Conservation (phyloP, 2,888 invertebrate species). For the Ptychoptera contaminata region DNA sequence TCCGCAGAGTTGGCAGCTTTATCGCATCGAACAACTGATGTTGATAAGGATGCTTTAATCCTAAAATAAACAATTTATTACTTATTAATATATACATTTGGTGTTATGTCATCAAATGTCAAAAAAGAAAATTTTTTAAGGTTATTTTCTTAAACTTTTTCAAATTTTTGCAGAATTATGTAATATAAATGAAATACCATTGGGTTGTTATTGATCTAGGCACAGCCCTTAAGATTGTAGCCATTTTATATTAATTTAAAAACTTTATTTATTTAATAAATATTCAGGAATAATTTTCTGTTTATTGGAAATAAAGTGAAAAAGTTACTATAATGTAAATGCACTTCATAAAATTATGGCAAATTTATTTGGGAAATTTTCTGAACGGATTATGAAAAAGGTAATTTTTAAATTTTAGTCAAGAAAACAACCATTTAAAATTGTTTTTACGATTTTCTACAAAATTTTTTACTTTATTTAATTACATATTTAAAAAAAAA, state of each 20-base stretch:
- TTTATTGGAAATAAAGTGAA: too few relatives aligned
- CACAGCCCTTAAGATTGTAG: constrained; percentile 6
- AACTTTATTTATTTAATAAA: too few relatives aligned
- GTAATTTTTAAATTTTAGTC: too few relatives aligned
- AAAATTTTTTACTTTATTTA: too few relatives aligned
- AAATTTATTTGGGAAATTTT: too few relatives aligned
- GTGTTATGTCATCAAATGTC: not conserved
- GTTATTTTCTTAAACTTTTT: not conserved
- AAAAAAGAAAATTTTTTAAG: not conserved
- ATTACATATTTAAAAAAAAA: too few relatives aligned
- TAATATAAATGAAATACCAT: constrained; percentile 4
- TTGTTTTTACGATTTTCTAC: too few relatives aligned
- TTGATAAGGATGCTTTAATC: constrained; percentile 8
- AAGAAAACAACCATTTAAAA: too few relatives aligned
- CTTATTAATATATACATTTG: not conserved
- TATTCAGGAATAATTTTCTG: too few relatives aligned
- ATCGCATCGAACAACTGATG: constrained; percentile 5
- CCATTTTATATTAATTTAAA: constrained; percentile 3
- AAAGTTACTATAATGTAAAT: too few relatives aligned
- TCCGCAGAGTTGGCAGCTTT: constrained; percentile 9
- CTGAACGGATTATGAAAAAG: too few relatives aligned
- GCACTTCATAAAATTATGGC: too few relatives aligned
- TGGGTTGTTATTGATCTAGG: constrained; percentile 1
- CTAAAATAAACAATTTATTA: constrained; percentile 5
- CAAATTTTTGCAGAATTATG: not conserved